Evolutionary conservation across 2,113 vertebrate genomes (phyloP), one percentile per base, ranked within the genome.

Genomic region (Synchiropus splendidus): DNA sequence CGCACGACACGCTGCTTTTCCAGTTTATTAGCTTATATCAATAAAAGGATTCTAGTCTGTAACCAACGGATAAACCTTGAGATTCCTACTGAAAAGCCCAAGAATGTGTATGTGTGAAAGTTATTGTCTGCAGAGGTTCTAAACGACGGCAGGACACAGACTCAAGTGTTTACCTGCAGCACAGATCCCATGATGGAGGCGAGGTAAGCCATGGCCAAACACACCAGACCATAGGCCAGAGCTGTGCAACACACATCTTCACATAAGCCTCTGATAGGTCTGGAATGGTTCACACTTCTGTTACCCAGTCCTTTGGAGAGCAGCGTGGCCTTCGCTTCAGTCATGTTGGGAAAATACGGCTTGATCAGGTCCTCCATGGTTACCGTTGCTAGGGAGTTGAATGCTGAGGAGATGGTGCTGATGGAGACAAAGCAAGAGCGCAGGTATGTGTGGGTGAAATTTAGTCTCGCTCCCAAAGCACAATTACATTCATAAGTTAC

Each of bases 321-420:
- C 55, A 91, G 60, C 0, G 89, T 92, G 41, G 92, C 92, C 17
- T 59, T 85, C 0, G 76, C 45, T 60, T 98, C 94, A 0, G 87
- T 83, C 74, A 95, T 85, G 39, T 47, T 36, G 0, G 89, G 87
- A 61, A 85, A 90, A 64, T 86, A 59, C 0, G 94, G 94, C 39
- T 89, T 92, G 18, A 98, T 89, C 48, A 98, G 79, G 69, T 98
- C 94, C 75, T 95, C 91, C 91, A 97, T 89, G 0, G 94, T 98
- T 31, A 98, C 94, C 0, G 92, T 94, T 30, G 94, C 94, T 66
- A 98, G 53, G 0, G 94, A 97, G 67, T 95, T 98, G 61, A 98
- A 98, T 16, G 94, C 92, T 0, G 94, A 98, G 8, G 94, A 98
- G 70, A 98, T 94, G 45, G 94, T 97, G 76, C 94, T 98, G 64